Conservation (phyloP, 2,888 invertebrate species). For the Chironomus riparius region DNA sequence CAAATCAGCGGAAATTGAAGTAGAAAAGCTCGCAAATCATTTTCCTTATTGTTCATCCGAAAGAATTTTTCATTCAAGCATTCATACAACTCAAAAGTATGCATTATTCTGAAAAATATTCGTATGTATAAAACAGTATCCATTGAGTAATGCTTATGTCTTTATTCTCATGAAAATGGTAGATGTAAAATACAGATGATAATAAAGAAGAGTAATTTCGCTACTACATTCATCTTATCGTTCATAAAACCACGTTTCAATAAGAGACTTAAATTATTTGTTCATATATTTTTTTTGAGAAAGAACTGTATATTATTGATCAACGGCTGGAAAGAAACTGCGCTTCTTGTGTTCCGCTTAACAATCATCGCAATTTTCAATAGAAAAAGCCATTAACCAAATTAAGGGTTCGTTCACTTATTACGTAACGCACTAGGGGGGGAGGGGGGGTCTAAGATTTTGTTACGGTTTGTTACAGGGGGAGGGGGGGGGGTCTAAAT, state of each 20-base stretch:
- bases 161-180: neutral
- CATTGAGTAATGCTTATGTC: neutral
- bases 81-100: neutral
- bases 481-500: too few relatives aligned
- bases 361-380: neutral
- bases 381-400: slow-evolving; percentile 19
- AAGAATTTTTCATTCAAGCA: neutral
- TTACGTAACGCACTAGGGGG: too few relatives aligned
- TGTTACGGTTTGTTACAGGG: too few relatives aligned
- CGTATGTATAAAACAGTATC: neutral
- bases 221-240: too few relatives aligned
- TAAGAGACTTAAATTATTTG: too few relatives aligned
- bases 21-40: neutral
- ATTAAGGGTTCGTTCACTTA: too few relatives aligned
- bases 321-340: neutral
- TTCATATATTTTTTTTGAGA: too few relatives aligned
- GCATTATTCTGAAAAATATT: neutral
- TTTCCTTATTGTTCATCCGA: neutral
- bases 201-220: neutral
- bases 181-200: slow-evolving; percentile 2
- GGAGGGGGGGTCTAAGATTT: too few relatives aligned
- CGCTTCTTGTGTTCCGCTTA: neutral
- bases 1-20: neutral
- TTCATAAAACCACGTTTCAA: too few relatives aligned
- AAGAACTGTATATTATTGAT: too few relatives aligned